A percentile compares a stretch with the other conserved stretches of the same genome.
Conservation (phyloP, 2,888 invertebrate genomes). For the Sepiola atlantica region DNA sequence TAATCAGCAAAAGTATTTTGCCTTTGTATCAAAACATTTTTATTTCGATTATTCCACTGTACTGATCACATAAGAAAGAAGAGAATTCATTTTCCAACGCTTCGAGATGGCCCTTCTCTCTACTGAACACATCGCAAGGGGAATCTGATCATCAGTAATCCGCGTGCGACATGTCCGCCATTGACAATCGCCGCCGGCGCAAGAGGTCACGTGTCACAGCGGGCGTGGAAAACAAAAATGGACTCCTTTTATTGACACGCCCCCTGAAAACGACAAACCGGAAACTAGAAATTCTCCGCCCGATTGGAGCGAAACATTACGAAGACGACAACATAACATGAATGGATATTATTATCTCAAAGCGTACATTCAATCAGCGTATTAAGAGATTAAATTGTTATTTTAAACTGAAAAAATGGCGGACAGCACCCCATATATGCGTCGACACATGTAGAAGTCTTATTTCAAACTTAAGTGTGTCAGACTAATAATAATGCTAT, state of each 20-base stretch:
- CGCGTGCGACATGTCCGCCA: not conserved
- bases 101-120: not conserved
- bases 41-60: not conserved
- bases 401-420: too few species aligned
- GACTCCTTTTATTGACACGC: not conserved
- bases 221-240: not conserved
- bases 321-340: not conserved
- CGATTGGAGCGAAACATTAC: not conserved
- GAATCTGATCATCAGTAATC: not conserved
- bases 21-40: not conserved
- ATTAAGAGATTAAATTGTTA: too few species aligned
- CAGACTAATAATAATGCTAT: too few species aligned
- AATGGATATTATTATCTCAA: not conserved
- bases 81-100: not conserved
- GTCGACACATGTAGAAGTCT: too few species aligned
- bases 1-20: not conserved
- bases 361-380: too few species aligned
- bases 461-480: too few species aligned
- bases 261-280: not conserved
- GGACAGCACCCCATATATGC: too few species aligned
- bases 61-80: too few species aligned
- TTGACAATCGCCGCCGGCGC: not conserved
- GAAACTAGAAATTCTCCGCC: not conserved
- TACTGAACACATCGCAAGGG: not conserved
- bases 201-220: conserved; percentile 13